phyloP scores from a whole-genome alignment of 1,140 invertebrate genomes.

The Temnothorax nylanderi region DNA sequence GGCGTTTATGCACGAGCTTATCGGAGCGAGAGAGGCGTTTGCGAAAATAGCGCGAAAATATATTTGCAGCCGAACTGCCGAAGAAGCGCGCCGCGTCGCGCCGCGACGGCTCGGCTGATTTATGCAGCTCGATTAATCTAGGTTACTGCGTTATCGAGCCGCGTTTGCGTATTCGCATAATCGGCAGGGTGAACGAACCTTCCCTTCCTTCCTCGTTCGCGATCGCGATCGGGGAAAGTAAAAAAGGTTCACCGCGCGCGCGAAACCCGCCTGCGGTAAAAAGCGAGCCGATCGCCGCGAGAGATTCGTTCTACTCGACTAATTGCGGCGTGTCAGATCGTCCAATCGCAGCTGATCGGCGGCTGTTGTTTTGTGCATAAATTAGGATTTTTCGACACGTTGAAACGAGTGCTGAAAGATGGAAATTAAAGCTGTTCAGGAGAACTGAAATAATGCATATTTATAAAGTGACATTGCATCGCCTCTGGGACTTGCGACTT shows the following conservation, averaged over 20 bases:
- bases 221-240: constrained; percentile 45
- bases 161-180: constrained; percentile 74
- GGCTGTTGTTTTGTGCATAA: background rate
- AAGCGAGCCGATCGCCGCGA: background rate
- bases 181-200: constrained; percentile 70
- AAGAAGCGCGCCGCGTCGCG: constrained; percentile 32
- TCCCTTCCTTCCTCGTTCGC: constrained; percentile 33
- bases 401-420: background rate
- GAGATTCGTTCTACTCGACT: background rate
- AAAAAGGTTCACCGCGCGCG: background rate
- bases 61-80: constrained; percentile 16
- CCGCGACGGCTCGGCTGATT: constrained; percentile 52
- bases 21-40: constrained; percentile 35
- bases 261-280: constrained; percentile 18
- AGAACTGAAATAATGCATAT: background rate
- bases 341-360: background rate
- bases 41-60: constrained; percentile 43
- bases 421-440: background rate
- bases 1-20: constrained; percentile 60
- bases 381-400: background rate
- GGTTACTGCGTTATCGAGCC: constrained; percentile 68
- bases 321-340: constrained; percentile 27
- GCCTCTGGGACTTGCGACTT: background rate
- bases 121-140: constrained; percentile 69
- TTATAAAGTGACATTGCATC: background rate